These are phyloP conservation scores for Scomber scombrus DNA, from an alignment of 2,113 vertebrate species.

Conservation along the genomic window DNA sequence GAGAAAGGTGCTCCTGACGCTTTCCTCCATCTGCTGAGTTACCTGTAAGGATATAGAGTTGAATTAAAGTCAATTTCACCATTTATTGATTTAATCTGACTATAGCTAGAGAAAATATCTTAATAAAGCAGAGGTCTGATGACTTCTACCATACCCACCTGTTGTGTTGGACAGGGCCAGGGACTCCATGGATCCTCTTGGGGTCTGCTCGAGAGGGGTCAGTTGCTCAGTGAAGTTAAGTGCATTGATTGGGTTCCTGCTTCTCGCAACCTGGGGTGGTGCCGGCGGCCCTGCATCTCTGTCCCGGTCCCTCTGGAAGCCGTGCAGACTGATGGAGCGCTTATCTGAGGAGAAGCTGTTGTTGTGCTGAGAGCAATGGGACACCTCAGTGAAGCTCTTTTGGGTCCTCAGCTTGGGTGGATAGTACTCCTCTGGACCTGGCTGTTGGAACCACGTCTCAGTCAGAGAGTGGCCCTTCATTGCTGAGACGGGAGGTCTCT, in stretches of 20 bases:
- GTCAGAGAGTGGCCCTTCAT: slow-evolving; percentile 92
- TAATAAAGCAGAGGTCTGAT: not conserved
- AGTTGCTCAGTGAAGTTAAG: slow-evolving; percentile 93
- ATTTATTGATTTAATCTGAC: not conserved
- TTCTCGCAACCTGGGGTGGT: slow-evolving; percentile 87
- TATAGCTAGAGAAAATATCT: not conserved
- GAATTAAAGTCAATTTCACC: not conserved
- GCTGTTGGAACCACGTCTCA: slow-evolving; percentile 90
- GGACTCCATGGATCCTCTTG: slow-evolving; percentile 95
- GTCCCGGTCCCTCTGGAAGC: slow-evolving; percentile 89
- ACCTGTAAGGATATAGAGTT: slow-evolving; percentile 79
- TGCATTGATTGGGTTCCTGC: slow-evolving; percentile 93
- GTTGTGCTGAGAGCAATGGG: slow-evolving; percentile 77
- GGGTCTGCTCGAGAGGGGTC: slow-evolving; percentile 93
- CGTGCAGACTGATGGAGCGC: slow-evolving; percentile 92
- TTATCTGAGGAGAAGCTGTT: slow-evolving; percentile 90
- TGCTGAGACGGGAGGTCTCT: slow-evolving; percentile 89
- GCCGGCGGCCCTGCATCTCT: slow-evolving; percentile 68
- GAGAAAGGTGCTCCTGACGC: slow-evolving; percentile 95
- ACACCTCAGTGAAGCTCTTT: slow-evolving; percentile 92
- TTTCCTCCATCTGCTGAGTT: slow-evolving; percentile 92
- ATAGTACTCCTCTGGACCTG: slow-evolving; percentile 89
- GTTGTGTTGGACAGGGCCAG: slow-evolving; percentile 93
- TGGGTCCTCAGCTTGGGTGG: slow-evolving; percentile 90
- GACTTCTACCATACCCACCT: slow-evolving; percentile 82